Evolutionary conservation across 2,888 invertebrate genomes (phyloP).

Genomic region (Nasonovia ribisnigri): DNA sequence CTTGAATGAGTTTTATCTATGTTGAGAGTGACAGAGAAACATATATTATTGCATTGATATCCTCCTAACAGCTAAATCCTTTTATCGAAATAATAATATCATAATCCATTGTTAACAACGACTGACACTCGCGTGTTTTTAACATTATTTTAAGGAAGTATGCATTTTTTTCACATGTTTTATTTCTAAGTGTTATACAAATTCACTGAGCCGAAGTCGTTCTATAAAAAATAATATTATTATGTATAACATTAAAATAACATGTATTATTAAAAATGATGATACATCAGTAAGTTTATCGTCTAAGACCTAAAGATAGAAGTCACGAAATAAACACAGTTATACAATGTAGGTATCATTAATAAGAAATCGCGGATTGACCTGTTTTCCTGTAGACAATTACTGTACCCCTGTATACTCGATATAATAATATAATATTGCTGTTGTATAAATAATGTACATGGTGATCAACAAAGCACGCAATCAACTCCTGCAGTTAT

Average conservation of each 20-base stretch:
- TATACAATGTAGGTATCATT: background rate
- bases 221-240: too few relatives aligned
- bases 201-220: background rate
- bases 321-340: background rate
- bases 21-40: too few relatives aligned
- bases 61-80: background rate
- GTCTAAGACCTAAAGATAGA: background rate
- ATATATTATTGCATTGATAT: too few relatives aligned
- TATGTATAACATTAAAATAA: too few relatives aligned
- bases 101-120: background rate
- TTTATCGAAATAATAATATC: background rate
- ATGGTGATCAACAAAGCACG: background rate
- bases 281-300: background rate
- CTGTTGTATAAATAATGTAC: background rate
- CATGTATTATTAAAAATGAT: too few relatives aligned
- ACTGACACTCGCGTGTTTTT: background rate
- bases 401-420: background rate
- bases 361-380: background rate
- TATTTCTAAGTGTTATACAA: background rate
- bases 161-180: background rate
- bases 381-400: background rate
- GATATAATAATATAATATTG: background rate
- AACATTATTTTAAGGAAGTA: background rate
- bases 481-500: background rate
- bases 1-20: too few relatives aligned